These are phyloP conservation scores for Conomelus anceps DNA, from an alignment of 2,888 invertebrate species.

Conservation along the genomic window DNA sequence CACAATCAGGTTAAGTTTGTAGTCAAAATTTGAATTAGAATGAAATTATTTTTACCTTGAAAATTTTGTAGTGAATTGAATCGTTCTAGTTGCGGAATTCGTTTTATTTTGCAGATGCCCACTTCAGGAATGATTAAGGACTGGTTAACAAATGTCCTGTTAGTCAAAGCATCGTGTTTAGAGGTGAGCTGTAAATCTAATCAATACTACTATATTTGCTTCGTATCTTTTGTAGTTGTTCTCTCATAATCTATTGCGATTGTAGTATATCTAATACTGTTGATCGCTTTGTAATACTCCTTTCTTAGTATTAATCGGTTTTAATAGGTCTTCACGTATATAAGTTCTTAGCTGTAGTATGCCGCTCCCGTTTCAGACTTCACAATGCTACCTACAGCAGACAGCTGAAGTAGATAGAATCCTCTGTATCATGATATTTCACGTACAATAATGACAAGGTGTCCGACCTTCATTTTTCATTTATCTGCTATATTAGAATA, in stretches of 20 bases:
- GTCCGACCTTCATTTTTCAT: neutral
- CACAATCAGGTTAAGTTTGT: neutral
- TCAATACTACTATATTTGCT: neutral
- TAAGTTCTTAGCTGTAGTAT: neutral
- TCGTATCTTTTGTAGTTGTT: neutral
- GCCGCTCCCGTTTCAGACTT: neutral
- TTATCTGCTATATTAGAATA: neutral
- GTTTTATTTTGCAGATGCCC: slow-evolving; percentile 45
- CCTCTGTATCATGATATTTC: neutral
- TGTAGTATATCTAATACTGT: neutral
- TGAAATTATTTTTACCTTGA: neutral
- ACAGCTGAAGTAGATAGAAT: neutral
- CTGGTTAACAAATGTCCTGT: slow-evolving; percentile 53
- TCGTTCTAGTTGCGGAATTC: slow-evolving; percentile 40
- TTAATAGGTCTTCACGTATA: neutral
- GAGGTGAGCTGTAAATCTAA: slow-evolving; percentile 58
- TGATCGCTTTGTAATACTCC: neutral
- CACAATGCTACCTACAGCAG: neutral
- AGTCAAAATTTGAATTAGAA: neutral
- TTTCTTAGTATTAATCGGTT: neutral
- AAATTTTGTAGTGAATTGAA: neutral
- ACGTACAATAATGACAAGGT: neutral
- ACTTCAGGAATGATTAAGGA: slow-evolving; percentile 53
- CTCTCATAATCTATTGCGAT: neutral
- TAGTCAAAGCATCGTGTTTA: slow-evolving; percentile 62